These are phyloP conservation scores for Parnassius smintheus DNA, from an alignment of 2,888 invertebrate species.

Conservation along the genomic window DNA sequence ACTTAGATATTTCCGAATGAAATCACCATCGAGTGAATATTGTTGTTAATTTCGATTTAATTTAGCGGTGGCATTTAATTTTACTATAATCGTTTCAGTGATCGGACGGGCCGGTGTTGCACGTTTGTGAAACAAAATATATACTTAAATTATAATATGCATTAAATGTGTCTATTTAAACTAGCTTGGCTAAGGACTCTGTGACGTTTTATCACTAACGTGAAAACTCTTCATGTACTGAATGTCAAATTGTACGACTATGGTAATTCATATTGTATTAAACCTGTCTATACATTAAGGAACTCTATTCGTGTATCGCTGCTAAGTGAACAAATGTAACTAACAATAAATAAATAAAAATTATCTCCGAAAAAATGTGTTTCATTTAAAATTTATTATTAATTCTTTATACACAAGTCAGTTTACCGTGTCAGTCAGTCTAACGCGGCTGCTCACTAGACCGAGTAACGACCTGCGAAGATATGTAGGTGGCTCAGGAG, in stretches of 20 bases:
- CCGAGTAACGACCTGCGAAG: no score
- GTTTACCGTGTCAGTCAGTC: no score
- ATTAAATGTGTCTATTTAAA: slow-evolving; percentile 39
- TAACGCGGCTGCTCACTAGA: no score
- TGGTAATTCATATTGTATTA: slow-evolving; percentile 31
- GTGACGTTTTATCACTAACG: slow-evolving; percentile 26
- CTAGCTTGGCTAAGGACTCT: slow-evolving; percentile 34
- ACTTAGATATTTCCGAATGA: slow-evolving; percentile 31
- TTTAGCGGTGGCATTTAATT: slow-evolving; percentile 45
- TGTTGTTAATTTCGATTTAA: slow-evolving; percentile 31
- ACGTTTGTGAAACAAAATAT: slow-evolving; percentile 26
- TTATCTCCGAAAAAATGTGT: slow-evolving; percentile 9
- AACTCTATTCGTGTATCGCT: slow-evolving; percentile 43
- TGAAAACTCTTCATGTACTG: slow-evolving; percentile 29
- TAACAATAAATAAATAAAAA: slow-evolving; percentile 51
- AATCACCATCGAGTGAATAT: neutral
- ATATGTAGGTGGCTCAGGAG: no score
- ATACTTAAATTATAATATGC: slow-evolving; percentile 27
- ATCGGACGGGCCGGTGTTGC: slow-evolving; percentile 28
- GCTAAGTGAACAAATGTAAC: slow-evolving; percentile 49
- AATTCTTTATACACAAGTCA: neutral
- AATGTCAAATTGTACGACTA: slow-evolving; percentile 23
- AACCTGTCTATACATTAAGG: slow-evolving; percentile 34
- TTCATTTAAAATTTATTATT: slow-evolving; percentile 1
- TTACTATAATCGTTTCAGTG: slow-evolving; percentile 35